Base-by-base conservation (phyloP, 2,113 vertebrate species). In the Pipa parva region DNA sequence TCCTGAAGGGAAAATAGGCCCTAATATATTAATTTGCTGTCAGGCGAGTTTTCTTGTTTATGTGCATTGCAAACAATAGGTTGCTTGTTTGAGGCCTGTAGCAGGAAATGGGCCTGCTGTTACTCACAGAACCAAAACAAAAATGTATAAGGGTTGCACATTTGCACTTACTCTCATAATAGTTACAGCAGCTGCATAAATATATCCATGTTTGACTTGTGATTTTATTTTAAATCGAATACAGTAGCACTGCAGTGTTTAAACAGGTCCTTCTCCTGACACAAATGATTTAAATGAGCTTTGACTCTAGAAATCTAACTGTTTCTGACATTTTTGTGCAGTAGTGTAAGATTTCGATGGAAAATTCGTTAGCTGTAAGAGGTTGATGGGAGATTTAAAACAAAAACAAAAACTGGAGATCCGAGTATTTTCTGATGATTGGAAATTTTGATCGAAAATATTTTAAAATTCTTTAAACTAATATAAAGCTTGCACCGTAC, bases 91-190 rank as follows among this genome's bases (percentile, higher is more conserved):
- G 18, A 59, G 31, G 18, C 26, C 21, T 39, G 56, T 60, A 31
- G 56, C 55, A 68, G 46, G 56, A 68, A 59, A 68, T 51, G 65
- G 29, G 57, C 55, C 65, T 52, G 65, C 56, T 51, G 46, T 59
- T 59, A 18, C 57, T 59, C 33, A 59, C 22, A 39, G 49, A 52
- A 68, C 64, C 49, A 13, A 24, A 39, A 31, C 29, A 55, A 58
- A 50, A 18, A 58, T 36, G 24, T 65, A 46, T 65, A 57, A 17
- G 42, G 42, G 29, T 26, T 12, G 11, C 31, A 67, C 3, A 21
- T 46, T 46, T 58, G 17, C 17, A 33, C 22, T 58, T 45, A 22
- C 39, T 6, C 39, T 29, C 36, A 57, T 46, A 56, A 54, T 49
- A 59, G 36, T 46, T 17, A 22, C 46, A 42, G 28, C 63, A 67